These are phyloP conservation scores for Ursus arctos DNA, from an alignment of 2,113 vertebrate species.

Conservation along the genomic window DNA sequence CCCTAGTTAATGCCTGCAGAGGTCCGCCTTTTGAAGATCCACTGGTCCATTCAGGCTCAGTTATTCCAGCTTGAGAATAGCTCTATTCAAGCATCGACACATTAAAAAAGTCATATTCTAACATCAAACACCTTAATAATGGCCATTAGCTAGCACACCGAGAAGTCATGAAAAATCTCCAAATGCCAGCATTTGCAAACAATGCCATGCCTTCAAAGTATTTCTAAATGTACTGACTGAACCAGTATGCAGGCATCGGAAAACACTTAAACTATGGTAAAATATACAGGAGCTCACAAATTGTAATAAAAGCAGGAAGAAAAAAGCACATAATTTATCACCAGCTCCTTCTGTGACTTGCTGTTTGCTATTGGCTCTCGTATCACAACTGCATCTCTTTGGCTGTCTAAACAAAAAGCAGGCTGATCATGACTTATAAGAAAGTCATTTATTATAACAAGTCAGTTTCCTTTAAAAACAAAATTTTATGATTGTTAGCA, in stretches of 20 bases:
- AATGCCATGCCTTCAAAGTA: constrained; percentile 50
- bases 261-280: neutral
- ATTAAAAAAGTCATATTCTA: constrained; percentile 86
- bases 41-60: constrained; percentile 90
- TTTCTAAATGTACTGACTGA: neutral
- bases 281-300: constrained; percentile 36
- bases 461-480: constrained; percentile 43
- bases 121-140: constrained; percentile 76
- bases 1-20: constrained; percentile 92
- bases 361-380: constrained; percentile 2
- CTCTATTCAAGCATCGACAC: constrained; percentile 90
- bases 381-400: constrained; percentile 14
- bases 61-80: constrained; percentile 88
- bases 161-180: constrained; percentile 56
- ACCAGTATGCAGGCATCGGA: neutral
- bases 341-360: neutral
- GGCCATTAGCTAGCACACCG: constrained; percentile 68
- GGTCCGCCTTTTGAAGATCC: constrained; percentile 91
- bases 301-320: neutral
- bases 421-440: neutral
- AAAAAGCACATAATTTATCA: neutral
- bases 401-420: constrained; percentile 28
- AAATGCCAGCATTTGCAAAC: constrained; percentile 54
- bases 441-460: neutral
- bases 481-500: constrained; percentile 22